Percentiles rank a stretch among this genome's conserved stretches.
phyloP scores from a whole-genome alignment of 1,140 invertebrate genomes.

The Penaeus japonicus region DNA sequence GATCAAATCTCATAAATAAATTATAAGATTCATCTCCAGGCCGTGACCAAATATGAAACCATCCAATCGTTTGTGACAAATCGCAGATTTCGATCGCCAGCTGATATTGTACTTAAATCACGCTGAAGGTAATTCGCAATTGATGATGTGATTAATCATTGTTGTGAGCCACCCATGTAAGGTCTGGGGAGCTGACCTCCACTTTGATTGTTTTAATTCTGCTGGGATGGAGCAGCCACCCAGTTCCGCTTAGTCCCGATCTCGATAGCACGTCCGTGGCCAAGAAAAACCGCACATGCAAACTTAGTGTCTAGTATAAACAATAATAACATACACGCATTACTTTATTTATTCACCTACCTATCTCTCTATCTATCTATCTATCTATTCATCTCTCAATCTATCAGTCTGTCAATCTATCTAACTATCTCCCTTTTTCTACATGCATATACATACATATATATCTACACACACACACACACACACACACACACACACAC shows the following conservation, averaged over 20 bases:
- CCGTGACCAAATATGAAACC: slow-evolving; percentile 49
- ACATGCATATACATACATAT: neutral
- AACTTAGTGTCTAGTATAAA: neutral
- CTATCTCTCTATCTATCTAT: no score
- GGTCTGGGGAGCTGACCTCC: slow-evolving; percentile 27
- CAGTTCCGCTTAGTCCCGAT: neutral
- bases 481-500: neutral
- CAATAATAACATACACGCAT: neutral
- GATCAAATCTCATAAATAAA: slow-evolving; percentile 43
- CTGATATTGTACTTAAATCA: slow-evolving; percentile 57
- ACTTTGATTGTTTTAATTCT: slow-evolving; percentile 50
- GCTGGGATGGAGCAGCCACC: neutral
- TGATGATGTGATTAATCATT: slow-evolving; percentile 53
- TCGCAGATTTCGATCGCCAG: slow-evolving; percentile 52
- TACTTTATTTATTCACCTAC: no score
- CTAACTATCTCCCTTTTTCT: neutral
- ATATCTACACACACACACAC: neutral
- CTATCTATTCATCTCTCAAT: no score
- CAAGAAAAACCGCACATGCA: no score
- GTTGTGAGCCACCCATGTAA: slow-evolving; percentile 42
- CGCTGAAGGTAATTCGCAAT: slow-evolving; percentile 52
- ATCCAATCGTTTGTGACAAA: slow-evolving; percentile 54
- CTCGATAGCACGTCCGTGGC: neutral
- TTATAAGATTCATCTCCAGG: slow-evolving; percentile 9
- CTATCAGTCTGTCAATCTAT: neutral